Percentiles rank a stretch among this genome's conserved stretches.
These are phyloP conservation scores for Orthochromis malagaraziensis DNA, from an alignment of 2,113 vertebrate species.

Conservation along the genomic window DNA sequence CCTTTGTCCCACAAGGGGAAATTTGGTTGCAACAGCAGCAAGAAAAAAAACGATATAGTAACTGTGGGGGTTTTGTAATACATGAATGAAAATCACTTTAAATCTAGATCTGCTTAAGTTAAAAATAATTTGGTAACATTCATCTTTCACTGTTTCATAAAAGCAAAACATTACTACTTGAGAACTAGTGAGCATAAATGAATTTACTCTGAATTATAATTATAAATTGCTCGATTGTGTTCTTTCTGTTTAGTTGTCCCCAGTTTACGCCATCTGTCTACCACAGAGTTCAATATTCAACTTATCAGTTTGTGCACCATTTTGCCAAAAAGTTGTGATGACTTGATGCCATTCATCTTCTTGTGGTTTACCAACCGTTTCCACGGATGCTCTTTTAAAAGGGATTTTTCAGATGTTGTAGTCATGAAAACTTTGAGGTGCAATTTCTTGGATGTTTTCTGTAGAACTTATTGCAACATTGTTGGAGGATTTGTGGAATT, in stretches of 20 bases:
- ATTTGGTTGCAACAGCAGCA: not conserved
- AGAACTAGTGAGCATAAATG: not conserved
- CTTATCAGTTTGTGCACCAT: not conserved
- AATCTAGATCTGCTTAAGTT: not conserved
- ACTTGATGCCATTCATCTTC: not conserved
- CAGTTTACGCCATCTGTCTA: not conserved
- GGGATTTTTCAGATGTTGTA: not conserved
- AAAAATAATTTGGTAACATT: not conserved
- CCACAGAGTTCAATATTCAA: not conserved
- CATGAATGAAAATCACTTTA: not conserved
- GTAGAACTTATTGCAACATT: not conserved
- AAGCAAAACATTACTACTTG: not conserved
- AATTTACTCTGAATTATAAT: not conserved
- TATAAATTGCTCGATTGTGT: not conserved
- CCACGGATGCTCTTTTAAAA: not conserved
- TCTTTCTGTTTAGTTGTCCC: not conserved
- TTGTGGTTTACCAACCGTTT: not conserved
- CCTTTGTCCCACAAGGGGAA: not conserved
- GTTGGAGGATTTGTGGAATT: not conserved
- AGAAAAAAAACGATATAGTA: not conserved
- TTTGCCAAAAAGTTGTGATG: fast-evolving
- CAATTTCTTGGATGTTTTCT: not conserved
- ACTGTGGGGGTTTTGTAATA: not conserved
- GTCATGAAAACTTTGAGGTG: not conserved
- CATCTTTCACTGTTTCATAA: not conserved